A percentile compares a stretch with the other conserved stretches of the same genome.
Conservation (phyloP, 1,140 invertebrate species). For the Neodiprion pinetum region DNA sequence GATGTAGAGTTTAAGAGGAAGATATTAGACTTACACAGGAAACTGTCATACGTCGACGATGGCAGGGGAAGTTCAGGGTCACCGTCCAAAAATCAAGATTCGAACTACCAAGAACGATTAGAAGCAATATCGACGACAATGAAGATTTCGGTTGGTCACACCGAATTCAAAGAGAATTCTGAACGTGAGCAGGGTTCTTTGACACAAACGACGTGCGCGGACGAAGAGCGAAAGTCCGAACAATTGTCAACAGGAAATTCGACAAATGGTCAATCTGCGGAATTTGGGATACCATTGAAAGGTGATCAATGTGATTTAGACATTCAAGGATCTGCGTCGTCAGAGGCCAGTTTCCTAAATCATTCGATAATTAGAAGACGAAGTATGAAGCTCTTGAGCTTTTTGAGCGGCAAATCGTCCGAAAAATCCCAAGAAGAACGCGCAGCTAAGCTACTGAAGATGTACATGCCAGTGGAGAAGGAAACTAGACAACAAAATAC, state of each 20-base stretch:
- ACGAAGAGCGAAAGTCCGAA: neutral
- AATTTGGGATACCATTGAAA: too few relatives aligned
- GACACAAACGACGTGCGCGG: neutral
- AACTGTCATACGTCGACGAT: slow-evolving; percentile 54
- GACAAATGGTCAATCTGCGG: too few relatives aligned
- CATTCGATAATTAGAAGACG: slow-evolving; percentile 43
- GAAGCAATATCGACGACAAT: neutral
- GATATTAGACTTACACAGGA: slow-evolving; percentile 55
- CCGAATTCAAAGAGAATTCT: neutral
- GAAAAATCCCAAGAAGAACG: slow-evolving; percentile 52
- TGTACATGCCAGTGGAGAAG: slow-evolving; percentile 48
- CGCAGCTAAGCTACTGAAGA: slow-evolving; percentile 45
- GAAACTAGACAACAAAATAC: slow-evolving; percentile 46
- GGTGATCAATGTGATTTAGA: too few relatives aligned
- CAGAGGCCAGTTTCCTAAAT: slow-evolving; percentile 46
- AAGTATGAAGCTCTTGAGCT: slow-evolving; percentile 50
- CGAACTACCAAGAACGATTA: neutral
- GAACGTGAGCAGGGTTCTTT: neutral
- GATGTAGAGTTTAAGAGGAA: slow-evolving; percentile 56
- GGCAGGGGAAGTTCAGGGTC: slow-evolving; percentile 17
- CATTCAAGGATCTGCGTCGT: slow-evolving; percentile 19
- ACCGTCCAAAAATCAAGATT: neutral
- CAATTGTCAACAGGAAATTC: too few relatives aligned
- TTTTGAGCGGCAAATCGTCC: slow-evolving; percentile 45
- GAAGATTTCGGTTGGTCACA: neutral